A percentile compares a stretch with the other conserved stretches of the same genome.
phyloP scores from a whole-genome alignment of 2,797 vertebrate species.

The Sebastes trivittatus region DNA sequence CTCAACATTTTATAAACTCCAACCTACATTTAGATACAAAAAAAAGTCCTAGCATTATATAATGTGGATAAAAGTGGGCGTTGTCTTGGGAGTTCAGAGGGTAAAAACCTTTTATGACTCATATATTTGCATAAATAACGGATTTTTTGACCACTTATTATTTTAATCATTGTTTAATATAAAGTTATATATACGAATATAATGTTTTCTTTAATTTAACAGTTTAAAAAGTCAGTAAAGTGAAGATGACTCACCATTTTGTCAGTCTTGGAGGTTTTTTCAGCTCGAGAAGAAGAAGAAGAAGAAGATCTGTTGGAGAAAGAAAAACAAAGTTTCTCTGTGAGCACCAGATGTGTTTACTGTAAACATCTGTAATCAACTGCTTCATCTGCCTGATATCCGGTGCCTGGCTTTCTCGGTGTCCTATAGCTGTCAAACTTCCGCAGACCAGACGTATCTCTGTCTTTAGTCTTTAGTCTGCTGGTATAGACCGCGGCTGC shows the following conservation, averaged over 20 bases:
- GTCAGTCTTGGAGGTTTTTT: conserved; percentile 18
- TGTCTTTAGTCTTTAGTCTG: neutral
- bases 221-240: neutral
- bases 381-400: neutral
- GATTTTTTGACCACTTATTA: neutral
- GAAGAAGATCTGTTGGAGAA: conserved; percentile 29
- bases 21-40: neutral
- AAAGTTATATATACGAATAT: neutral
- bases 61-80: conserved; percentile 54
- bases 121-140: conserved; percentile 73
- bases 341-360: neutral
- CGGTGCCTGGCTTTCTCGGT: neutral
- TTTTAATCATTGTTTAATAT: neutral
- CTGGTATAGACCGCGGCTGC: neutral
- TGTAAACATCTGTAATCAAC: neutral
- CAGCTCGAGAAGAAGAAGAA: neutral
- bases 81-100: conserved; percentile 33
- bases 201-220: neutral
- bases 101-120: conserved; percentile 22
- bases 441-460: neutral
- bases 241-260: conserved; percentile 72
- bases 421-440: neutral
- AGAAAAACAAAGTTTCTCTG: neutral
- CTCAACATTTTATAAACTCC: neutral
- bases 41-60: conserved; percentile 4